Percentiles rank a stretch among this genome's conserved stretches.
Conservation (phyloP, 2,113 vertebrate genomes). For the Zosterops borbonicus region DNA sequence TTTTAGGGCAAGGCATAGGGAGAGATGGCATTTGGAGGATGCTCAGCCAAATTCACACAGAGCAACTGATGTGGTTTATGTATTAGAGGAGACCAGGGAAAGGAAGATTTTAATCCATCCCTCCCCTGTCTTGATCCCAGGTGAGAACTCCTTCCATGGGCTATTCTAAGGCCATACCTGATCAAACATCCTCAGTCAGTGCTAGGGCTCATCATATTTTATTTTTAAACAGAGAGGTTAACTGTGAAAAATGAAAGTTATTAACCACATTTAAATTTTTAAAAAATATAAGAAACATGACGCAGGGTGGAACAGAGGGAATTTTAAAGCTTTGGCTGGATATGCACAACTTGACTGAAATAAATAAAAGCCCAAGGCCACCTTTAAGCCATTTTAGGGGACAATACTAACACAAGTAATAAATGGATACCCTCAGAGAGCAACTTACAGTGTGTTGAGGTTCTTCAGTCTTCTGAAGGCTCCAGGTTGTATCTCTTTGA, state of each 20-base stretch:
- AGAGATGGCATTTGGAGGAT: background rate
- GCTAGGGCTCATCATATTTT: background rate
- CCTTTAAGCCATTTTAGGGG: background rate
- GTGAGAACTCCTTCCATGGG: background rate
- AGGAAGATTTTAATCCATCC: background rate
- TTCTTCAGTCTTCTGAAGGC: constrained; percentile 84
- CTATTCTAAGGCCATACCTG: background rate
- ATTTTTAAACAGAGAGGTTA: background rate
- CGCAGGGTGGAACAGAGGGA: background rate
- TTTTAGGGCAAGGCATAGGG: background rate
- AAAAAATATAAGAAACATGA: background rate
- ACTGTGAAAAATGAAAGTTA: background rate
- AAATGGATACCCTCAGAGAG: accelerated
- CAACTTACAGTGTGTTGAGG: constrained; percentile 89
- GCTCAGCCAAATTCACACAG: background rate
- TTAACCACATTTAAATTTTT: background rate
- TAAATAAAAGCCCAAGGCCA: background rate
- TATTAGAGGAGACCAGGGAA: background rate
- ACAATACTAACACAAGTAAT: background rate
- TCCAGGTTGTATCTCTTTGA: constrained; percentile 84
- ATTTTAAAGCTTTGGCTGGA: background rate
- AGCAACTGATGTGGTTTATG: background rate
- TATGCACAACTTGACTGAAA: background rate
- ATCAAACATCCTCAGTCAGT: background rate
- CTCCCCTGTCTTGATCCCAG: background rate